Evolutionary conservation across 2,797 vertebrate species (phyloP), one percentile per base, ranked within the genome.

Genomic region (Etheostoma perlongum): DNA sequence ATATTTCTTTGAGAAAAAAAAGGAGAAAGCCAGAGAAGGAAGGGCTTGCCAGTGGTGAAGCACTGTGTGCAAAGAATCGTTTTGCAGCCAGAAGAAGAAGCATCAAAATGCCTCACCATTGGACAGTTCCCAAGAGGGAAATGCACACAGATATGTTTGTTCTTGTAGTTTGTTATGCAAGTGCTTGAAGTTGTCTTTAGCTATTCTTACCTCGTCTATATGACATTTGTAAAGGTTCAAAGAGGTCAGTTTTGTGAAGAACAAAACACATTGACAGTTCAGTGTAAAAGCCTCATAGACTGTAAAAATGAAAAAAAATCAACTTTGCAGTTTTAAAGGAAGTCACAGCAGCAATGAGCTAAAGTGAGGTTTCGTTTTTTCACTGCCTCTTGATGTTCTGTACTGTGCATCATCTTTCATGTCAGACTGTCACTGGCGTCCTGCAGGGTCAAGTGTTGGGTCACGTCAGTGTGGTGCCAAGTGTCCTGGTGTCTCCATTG

Each of bases 401-500:
- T 18, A 60, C 69, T 82, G 57, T 62, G 67, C 73, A 52, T 84
- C 85, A 78, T 92, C 85, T 86, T 79, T 92, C 88, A 90, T 83
- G 87, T 80, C 78, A 65, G 74, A 67, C 76, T 87, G 88, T 86
- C 82, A 62, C 52, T 88, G 73, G 79, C 52, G 36, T 90, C 83
- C 84, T 73, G 79, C 69, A 12, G 84, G 90, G 91, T 92, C 87
- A 27, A 82, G 69, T 77, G 78, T 83, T 87, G 82, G 91, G 92
- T 91, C 92, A 89, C 52, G 66, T 89, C 88, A 88, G 67, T 88
- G 83, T 81, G 87, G 88, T 90, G 91, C 89, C 92, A 88, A 92
- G 82, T 90, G 89, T 88, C 86, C 73, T 74, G 85, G 84, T 85
- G 89, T 90, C 89, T 89, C 82, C 88, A 84, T 88, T 53, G 81